phyloP scores from a whole-genome alignment of 1,140 invertebrate species.

The Drosophila ficusphila region DNA sequence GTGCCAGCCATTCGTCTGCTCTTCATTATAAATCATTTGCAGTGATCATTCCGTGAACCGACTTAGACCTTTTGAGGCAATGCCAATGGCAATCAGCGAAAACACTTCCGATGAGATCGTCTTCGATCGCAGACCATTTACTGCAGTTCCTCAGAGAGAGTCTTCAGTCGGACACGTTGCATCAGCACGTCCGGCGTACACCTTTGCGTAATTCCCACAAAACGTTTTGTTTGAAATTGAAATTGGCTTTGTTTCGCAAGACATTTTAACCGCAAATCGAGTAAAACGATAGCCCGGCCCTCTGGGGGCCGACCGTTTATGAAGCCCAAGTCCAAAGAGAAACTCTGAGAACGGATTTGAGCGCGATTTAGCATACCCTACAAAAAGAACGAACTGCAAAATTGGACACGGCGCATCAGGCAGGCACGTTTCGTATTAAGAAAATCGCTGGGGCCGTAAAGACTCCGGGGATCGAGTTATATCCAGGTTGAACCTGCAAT shows the following conservation, averaged over 20 bases:
- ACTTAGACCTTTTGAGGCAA: conserved; percentile 31
- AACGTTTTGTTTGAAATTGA: conserved; percentile 81
- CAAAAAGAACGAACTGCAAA: conserved; percentile 74
- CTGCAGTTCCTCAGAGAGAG: conserved; percentile 22
- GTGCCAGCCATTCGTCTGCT: conserved; percentile 14
- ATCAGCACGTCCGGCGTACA: conserved; percentile 58
- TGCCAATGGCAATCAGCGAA: conserved; percentile 60
- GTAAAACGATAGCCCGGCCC: conserved; percentile 61
- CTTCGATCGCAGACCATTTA: conserved; percentile 37
- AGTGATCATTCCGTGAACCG: conserved; percentile 52
- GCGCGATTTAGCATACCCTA: conserved; percentile 75
- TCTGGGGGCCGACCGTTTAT: conserved; percentile 13
- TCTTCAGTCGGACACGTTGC: conserved; percentile 13
- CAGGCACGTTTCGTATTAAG: conserved; percentile 79
- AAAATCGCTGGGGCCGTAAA: conserved; percentile 63
- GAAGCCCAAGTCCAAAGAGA: conserved; percentile 17
- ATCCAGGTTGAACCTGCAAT: conserved; percentile 65
- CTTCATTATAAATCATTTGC: conserved; percentile 62
- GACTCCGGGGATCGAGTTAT: conserved; percentile 3
- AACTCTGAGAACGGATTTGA: conserved; percentile 50
- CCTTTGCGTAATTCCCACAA: conserved; percentile 73
- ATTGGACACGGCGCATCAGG: conserved; percentile 76
- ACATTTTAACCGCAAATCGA: conserved; percentile 74
- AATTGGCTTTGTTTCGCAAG: conserved; percentile 72
- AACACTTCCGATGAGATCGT: conserved; percentile 67